Evolutionary conservation across 2,797 vertebrate genomes (phyloP), one percentile per base, ranked within the genome.

Genomic region (Phylloscopus collybita): DNA sequence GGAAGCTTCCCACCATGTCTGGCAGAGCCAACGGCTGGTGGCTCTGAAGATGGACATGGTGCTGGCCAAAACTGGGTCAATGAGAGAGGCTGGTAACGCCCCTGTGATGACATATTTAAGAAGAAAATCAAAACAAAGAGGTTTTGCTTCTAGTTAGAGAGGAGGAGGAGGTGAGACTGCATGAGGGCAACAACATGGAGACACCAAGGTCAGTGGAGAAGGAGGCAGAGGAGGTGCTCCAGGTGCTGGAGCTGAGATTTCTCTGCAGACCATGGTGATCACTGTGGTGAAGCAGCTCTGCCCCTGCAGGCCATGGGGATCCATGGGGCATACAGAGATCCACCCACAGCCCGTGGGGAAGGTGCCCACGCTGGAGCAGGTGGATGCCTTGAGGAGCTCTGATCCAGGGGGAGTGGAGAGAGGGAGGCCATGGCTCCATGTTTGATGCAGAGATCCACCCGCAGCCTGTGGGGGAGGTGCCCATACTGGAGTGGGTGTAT

Each of bases 331-430:
- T 44, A 32, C 51, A 21, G 30, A 56, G 25, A 34, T 56, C 6
- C 30, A 16, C 18, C 15, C 0, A 0, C 40, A 72, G 14, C 25
- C 23, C 9, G 3, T 56, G 40, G 10, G 10, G 9, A 5, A 21
- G 6, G 18, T 29, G 40, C 32, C 25, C 40, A 27, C 1, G 6
- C 30, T 20, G 25, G 10, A 56, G 23, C 4, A 11, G 9, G 16
- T 38, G 12, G 44, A 47, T 25, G 27, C 7, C 67, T 25, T 27
- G 16, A 18, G 42, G 34, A 4, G 20, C 21, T 36, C 7, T 30
- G 42, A 36, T 59, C 42, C 44, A 30, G 5, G 9, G 44, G 27
- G 19, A 36, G 40, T 40, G 40, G 40, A 40, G 40, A 40, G 40
- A 40, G 40, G 40, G 40, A 13, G 40, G 13, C 40, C 40, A 40